Conservation (phyloP, 2,113 vertebrate genomes). For the Leptodactylus fuscus region DNA sequence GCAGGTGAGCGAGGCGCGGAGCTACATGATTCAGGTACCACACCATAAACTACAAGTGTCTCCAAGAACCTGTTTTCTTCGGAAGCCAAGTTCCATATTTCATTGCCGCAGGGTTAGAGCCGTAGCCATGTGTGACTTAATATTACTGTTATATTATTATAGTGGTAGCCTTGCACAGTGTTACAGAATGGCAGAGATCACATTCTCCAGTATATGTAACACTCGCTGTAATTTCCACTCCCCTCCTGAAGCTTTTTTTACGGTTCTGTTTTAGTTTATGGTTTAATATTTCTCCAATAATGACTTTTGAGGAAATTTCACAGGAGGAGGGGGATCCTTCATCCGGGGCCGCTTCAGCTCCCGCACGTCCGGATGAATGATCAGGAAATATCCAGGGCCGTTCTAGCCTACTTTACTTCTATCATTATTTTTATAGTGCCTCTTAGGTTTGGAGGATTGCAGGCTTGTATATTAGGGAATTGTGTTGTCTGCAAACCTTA, state of each 20-base stretch:
- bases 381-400: not conserved
- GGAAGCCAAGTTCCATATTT: not conserved
- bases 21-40: slow-evolving; percentile 53
- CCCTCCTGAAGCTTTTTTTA: not conserved
- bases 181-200: not conserved
- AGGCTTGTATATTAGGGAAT: not conserved
- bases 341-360: not conserved
- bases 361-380: not conserved
- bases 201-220: not conserved
- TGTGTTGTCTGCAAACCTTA: not conserved
- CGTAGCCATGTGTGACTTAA: not conserved
- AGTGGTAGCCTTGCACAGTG: not conserved
- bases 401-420: not conserved
- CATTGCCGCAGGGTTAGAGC: not conserved
- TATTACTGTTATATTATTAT: too few species aligned
- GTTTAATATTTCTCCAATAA: not conserved
- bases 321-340: not conserved
- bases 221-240: not conserved
- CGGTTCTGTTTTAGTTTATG: not conserved
- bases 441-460: not conserved
- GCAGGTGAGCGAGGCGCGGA: slow-evolving; percentile 77
- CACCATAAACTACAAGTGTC: slow-evolving; percentile 28
- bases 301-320: not conserved
- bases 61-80: not conserved
- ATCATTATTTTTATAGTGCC: not conserved